phyloP scores from a whole-genome alignment of 1,140 invertebrate genomes.

The Bradynema listronoti region DNA sequence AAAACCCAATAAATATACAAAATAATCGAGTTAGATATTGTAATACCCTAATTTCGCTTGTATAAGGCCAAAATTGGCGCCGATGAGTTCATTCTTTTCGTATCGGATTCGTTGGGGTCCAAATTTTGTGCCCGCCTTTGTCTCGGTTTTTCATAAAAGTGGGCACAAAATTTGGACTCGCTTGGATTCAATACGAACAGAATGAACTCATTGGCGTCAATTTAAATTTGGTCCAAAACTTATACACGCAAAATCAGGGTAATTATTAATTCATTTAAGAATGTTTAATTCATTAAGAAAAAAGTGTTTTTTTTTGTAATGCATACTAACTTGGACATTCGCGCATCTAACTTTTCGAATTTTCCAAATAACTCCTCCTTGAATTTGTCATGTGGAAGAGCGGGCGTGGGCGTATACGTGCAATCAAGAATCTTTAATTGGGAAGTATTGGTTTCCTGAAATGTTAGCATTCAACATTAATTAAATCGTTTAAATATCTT shows the following conservation, averaged over 20 bases:
- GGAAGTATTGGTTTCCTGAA: slow-evolving; percentile 17
- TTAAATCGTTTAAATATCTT: no score
- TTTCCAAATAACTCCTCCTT: slow-evolving; percentile 7
- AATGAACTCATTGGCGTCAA: no score
- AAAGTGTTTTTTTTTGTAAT: not conserved
- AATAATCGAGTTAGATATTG: slow-evolving; percentile 7
- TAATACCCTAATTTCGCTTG: not conserved
- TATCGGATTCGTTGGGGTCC: no score
- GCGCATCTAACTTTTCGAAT: slow-evolving; percentile 2
- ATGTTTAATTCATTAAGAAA: not conserved
- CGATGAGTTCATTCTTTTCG: no score
- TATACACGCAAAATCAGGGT: not conserved
- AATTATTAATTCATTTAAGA: not conserved
- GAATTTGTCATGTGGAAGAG: not conserved
- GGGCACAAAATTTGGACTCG: not conserved
- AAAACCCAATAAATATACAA: slow-evolving; percentile 4
- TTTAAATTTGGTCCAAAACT: not conserved
- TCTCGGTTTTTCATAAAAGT: not conserved
- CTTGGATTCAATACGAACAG: no score
- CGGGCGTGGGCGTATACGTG: not conserved
- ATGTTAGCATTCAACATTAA: no score
- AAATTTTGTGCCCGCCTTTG: no score
- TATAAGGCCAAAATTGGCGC: no score
- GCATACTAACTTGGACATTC: not conserved
- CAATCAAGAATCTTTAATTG: slow-evolving; percentile 11